Percentiles rank a stretch among this genome's conserved stretches.
These are phyloP conservation scores for Prostheceraeus crozeri DNA, from an alignment of 2,888 invertebrate genomes.

Conservation along the genomic window DNA sequence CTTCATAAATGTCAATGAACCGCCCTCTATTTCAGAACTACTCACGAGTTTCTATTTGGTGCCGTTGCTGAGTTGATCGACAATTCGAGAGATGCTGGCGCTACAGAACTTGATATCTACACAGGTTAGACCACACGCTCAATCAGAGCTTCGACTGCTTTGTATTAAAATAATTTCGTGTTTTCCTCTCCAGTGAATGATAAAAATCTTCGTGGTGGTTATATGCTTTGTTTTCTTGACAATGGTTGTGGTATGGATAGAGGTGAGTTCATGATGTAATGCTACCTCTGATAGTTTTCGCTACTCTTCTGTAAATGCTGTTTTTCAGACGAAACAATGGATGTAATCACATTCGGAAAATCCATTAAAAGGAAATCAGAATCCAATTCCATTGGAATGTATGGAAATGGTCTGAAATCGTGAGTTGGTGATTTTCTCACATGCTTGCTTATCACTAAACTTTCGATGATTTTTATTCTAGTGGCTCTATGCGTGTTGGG, in stretches of 20 bases:
- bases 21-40: slow-evolving; percentile 48
- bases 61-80: slow-evolving; percentile 59
- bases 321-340: slow-evolving; percentile 53
- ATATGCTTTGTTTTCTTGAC: slow-evolving; percentile 57
- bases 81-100: slow-evolving; percentile 59
- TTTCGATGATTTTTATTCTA: slow-evolving; percentile 42
- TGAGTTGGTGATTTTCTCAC: slow-evolving; percentile 47
- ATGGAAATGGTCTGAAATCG: slow-evolving; percentile 60
- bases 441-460: background rate
- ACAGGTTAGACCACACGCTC: slow-evolving; percentile 47
- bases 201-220: slow-evolving; percentile 50
- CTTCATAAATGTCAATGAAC: too few species aligned
- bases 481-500: slow-evolving; percentile 59
- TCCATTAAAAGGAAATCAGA: slow-evolving; percentile 53
- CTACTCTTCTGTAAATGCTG: slow-evolving; percentile 32
- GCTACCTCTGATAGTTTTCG: slow-evolving; percentile 20
- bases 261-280: slow-evolving; percentile 44
- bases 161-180: slow-evolving; percentile 2
- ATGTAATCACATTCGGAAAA: slow-evolving; percentile 57
- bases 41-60: slow-evolving; percentile 58
- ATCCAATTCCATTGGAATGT: slow-evolving; percentile 58
- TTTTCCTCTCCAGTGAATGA: slow-evolving; percentile 45
- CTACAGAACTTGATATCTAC: slow-evolving; percentile 57
- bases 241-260: slow-evolving; percentile 59
- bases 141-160: background rate